Evolutionary conservation across 2,888 invertebrate genomes (phyloP), one percentile per base, ranked within the genome.

Genomic region (Hanleya hanleyi): DNA sequence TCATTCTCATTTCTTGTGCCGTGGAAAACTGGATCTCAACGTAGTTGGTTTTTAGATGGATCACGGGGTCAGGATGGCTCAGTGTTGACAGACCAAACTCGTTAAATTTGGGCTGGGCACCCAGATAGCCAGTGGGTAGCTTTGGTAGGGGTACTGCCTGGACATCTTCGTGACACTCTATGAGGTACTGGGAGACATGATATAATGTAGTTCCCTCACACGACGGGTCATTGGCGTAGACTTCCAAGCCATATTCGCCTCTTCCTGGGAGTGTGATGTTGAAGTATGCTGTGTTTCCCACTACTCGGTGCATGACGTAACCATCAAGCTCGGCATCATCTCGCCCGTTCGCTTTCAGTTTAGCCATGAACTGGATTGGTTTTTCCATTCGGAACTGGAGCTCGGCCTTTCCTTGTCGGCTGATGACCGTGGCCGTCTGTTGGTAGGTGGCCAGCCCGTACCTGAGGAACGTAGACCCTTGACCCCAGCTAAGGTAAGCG

Each of bases 401-500:
- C 79, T 90, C 90, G 6, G 86, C 87, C 73, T 89, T 87, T 36
- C 89, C 89, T 15, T 88, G 87, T 49, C 83, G 77, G 12, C 89
- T 89, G 73, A 86, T 70, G 70, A 90, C 82, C n/a, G 84, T 85
- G 57, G 88, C 88, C 0, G 88, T 87, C 75, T 86, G 87, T 77
- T 89, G 89, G 77, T 87, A 86, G 0, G 90, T 87, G 15, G 80
- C 80, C 67, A 90, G 79, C 62, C 84, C 84, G 74, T 90, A 89
- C 73, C 87, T 87, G 77, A 81, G 83, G 83, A 86, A 84, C 6
- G 87, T 86, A 35, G 86, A 86, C 5, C 88, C 89, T 9, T 88
- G 86, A 4, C 90, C 90, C 89, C 90, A 91, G 78, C 85, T 88
- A n/a, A 89, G 83, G 79, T 88, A 88, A 32, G 89, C 88, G 80